Percentiles rank a stretch among this genome's conserved stretches.
phyloP scores from a whole-genome alignment of 2,113 vertebrate genomes.

The Camelus bactrianus region DNA sequence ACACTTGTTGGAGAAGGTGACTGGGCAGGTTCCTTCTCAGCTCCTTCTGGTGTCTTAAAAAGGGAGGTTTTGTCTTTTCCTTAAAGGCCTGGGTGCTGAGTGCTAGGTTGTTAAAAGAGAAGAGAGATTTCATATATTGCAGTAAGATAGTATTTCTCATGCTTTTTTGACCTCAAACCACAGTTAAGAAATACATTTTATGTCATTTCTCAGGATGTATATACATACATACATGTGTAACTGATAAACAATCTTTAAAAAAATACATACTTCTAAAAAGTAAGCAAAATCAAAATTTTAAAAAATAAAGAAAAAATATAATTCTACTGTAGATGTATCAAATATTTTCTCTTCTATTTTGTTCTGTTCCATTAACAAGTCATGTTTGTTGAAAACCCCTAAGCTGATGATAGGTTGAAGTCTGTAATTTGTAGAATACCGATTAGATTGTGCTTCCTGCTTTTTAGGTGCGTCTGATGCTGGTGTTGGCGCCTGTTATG shows the following conservation, averaged over 20 bases:
- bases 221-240: neutral
- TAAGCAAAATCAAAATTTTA: no score
- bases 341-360: neutral
- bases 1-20: neutral
- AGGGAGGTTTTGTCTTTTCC: neutral
- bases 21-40: neutral
- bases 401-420: neutral
- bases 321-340: neutral
- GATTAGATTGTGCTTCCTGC: neutral
- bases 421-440: neutral
- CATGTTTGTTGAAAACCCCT: slow-evolving; percentile 28
- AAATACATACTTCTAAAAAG: neutral
- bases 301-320: neutral
- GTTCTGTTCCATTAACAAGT: neutral
- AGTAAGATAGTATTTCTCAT: neutral
- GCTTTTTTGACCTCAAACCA: neutral
- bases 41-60: neutral
- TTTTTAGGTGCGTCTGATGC: slow-evolving; percentile 96
- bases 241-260: neutral
- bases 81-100: neutral
- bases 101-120: slow-evolving; percentile 23
- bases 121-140: slow-evolving; percentile 34
- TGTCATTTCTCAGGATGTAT: neutral
- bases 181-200: slow-evolving; percentile 13
- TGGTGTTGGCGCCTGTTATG: slow-evolving; percentile 98